Evolutionary conservation across 2,797 vertebrate genomes (phyloP).

Genomic region (Pelodytes ibericus): DNA sequence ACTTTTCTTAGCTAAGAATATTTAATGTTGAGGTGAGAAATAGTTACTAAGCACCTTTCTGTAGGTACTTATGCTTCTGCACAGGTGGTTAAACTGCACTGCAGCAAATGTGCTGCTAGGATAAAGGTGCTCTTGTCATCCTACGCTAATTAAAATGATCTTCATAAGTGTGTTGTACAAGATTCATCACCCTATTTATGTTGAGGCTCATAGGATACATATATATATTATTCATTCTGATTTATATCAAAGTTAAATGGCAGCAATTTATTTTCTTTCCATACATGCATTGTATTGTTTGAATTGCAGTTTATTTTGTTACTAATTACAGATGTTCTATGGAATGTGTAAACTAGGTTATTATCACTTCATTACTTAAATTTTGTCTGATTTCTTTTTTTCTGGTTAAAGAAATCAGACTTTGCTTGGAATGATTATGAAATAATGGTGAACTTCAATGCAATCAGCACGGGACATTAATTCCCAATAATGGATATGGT

Average conservation of each 20-base stretch:
- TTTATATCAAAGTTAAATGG: slow-evolving; percentile 20
- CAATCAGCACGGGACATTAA: slow-evolving; percentile 39
- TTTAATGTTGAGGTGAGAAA: too few species aligned
- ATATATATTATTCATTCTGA: slow-evolving; percentile 20
- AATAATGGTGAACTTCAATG: slow-evolving; percentile 29
- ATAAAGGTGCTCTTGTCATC: background rate
- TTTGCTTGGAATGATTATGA: slow-evolving; percentile 29
- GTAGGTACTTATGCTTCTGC: too few species aligned
- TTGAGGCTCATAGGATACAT: slow-evolving; percentile 8
- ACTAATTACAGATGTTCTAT: slow-evolving; percentile 32
- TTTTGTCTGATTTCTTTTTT: slow-evolving; percentile 24
- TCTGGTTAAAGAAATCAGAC: slow-evolving; percentile 48
- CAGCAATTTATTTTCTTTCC: slow-evolving; percentile 9
- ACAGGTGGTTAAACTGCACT: too few species aligned
- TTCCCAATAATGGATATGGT: slow-evolving; percentile 39
- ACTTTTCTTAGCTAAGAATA: too few species aligned
- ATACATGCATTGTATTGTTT: slow-evolving; percentile 24
- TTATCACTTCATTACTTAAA: slow-evolving; percentile 40
- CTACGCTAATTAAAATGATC: background rate
- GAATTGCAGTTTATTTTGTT: slow-evolving; percentile 25
- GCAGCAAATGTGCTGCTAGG: too few species aligned
- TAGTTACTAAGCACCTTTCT: too few species aligned
- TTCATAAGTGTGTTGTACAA: background rate
- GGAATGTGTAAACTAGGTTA: slow-evolving; percentile 24
- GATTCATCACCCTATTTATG: background rate